Percentiles rank a stretch among this genome's conserved stretches.
Conservation (phyloP, 1,140 invertebrate species). For the Lerema accius region DNA sequence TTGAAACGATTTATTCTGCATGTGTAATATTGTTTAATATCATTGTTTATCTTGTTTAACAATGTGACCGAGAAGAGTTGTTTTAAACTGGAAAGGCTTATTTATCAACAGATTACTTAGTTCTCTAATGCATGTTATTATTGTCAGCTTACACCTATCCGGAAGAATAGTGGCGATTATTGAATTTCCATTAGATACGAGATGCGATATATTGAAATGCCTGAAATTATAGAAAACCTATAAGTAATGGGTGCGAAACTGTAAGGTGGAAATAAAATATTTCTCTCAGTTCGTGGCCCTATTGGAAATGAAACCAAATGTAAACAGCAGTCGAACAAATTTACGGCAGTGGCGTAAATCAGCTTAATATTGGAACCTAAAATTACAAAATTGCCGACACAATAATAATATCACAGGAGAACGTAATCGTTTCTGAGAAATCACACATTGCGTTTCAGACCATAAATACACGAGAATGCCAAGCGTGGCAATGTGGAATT, state of each 20-base stretch:
- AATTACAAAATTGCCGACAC: conserved; percentile 7
- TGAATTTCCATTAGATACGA: too few species aligned
- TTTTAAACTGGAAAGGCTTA: too few species aligned
- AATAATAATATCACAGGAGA: conserved; percentile 19
- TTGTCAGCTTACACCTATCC: too few species aligned
- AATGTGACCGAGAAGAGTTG: background rate
- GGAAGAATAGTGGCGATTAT: too few species aligned
- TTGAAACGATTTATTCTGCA: background rate
- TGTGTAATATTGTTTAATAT: background rate
- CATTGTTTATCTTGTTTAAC: background rate
- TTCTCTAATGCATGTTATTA: too few species aligned
- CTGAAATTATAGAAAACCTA: too few species aligned
- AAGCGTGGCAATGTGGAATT: conserved; percentile 15
- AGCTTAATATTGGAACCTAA: conserved; percentile 5
- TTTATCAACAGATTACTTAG: too few species aligned
- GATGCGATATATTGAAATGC: too few species aligned
- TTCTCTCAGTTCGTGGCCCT: background rate
- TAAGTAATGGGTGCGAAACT: too few species aligned
- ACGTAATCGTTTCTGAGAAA: conserved; percentile 33
- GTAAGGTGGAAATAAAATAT: too few species aligned
- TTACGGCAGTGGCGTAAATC: conserved; percentile 7
- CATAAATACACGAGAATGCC: conserved; percentile 31
- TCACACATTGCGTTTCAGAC: conserved; percentile 21
- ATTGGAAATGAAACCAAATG: background rate
- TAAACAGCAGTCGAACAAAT: background rate